Percentiles rank a stretch among this genome's conserved stretches.
Evolutionary conservation across 1,140 invertebrate genomes (phyloP).

Genomic region (Drosophila sp.): DNA sequence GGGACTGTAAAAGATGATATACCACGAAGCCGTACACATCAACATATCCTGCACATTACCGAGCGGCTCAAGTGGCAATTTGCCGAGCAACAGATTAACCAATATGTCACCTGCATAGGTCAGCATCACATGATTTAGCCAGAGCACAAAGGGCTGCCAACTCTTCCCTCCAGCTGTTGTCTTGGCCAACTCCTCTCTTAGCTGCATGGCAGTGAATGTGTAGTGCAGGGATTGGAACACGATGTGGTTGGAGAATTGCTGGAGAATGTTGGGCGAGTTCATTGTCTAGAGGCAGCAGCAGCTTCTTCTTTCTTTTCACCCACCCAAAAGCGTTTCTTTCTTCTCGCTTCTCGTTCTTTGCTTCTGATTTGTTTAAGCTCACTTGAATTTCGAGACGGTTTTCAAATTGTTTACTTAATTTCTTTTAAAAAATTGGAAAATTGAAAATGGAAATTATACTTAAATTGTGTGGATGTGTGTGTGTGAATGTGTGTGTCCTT

Average conservation of each 20-base stretch:
- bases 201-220: conserved; percentile 56
- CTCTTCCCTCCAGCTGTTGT: conserved; percentile 1
- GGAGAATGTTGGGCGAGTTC: conserved; percentile 50
- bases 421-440: conserved; percentile 6
- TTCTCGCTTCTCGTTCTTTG: too few species aligned
- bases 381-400: conserved; percentile 49
- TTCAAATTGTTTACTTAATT: conserved; percentile 44
- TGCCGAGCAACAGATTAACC: conserved; percentile 61
- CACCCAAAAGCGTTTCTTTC: background rate
- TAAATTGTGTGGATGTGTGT: conserved; percentile 12
- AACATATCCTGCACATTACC: conserved; percentile 54
- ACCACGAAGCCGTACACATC: conserved; percentile 55
- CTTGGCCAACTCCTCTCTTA: conserved; percentile 57
- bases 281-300: too few species aligned
- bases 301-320: background rate
- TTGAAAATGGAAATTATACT: conserved; percentile 24
- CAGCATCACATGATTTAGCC: conserved; percentile 61
- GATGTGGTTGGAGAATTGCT: conserved; percentile 53
- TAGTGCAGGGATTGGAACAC: conserved; percentile 65
- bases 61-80: conserved; percentile 59
- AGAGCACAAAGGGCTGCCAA: conserved; percentile 57
- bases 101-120: conserved; percentile 64
- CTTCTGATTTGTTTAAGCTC: conserved; percentile 17
- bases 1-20: conserved; percentile 65
- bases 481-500: conserved; percentile 2